phyloP scores from a whole-genome alignment of 2,113 vertebrate species.

The Noturus placidus region DNA sequence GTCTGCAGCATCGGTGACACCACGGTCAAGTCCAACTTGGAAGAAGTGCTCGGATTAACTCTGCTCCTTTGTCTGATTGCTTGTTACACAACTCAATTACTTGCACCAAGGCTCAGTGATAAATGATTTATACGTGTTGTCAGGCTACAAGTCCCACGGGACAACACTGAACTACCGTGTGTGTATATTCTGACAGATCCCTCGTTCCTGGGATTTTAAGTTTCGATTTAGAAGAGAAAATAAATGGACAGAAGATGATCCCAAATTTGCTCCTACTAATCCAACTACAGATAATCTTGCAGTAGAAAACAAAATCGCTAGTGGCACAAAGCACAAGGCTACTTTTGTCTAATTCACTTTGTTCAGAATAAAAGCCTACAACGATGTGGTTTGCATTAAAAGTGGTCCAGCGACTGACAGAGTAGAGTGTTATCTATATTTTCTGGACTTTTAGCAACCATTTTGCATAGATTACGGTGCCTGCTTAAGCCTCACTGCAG shows the following conservation, averaged over 20 bases:
- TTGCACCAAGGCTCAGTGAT: too few species aligned
- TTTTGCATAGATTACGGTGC: too few species aligned
- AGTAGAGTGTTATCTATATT: too few species aligned
- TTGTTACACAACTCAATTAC: background rate
- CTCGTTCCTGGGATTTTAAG: too few species aligned
- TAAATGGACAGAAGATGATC: background rate
- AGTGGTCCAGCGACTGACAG: too few species aligned
- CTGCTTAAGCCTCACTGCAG: too few species aligned
- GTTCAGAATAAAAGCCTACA: too few species aligned
- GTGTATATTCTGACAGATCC: background rate
- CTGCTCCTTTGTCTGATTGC: background rate
- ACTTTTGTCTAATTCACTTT: background rate
- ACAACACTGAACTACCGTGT: background rate
- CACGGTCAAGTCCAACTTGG: background rate
- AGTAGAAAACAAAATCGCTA: background rate
- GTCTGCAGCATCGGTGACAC: conserved; percentile 8
- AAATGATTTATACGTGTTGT: background rate
- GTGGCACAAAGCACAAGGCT: background rate
- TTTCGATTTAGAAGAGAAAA: background rate
- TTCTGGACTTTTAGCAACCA: too few species aligned
- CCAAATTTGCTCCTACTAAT: background rate
- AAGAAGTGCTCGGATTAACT: background rate
- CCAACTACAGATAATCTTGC: background rate
- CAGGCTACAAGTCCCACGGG: background rate
- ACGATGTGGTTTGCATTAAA: too few species aligned